Evolutionary conservation across 2,888 invertebrate genomes (phyloP), one percentile per base, ranked within the genome.

Genomic region (Philaethria dido): DNA sequence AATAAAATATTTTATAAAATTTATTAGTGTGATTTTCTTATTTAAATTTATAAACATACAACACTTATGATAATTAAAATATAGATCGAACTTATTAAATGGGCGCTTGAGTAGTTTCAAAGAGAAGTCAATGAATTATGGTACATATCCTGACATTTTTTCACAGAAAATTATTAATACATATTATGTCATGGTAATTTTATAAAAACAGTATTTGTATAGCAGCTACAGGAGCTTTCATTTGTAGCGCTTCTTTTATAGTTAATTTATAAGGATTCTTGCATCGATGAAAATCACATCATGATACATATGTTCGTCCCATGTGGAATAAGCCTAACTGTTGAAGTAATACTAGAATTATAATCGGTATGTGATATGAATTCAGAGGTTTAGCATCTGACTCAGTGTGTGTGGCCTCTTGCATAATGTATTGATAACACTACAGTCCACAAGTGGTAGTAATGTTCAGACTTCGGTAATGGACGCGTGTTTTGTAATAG

Each of bases 321-420:
- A 50, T 62, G 42, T 59, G 25, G 36, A 67, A 59, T 57, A 33
- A 45, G 48, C 42, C 57, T 50, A 62, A 62, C 36, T 42, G 57
- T 62, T 76, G 76, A 48, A 72, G 70, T 73, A 67, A 73, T 74
- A 75, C 77, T 78, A 75, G 79, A 79, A 80, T 81, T 73, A 78
- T 82, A 86, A 85, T 83, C 79, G 78, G 74, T 75, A 70, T 84
- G 83, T 82, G 83, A 80, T 78, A 73, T 77, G 85, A 84, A 84
- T 86, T 76, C 66, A 74, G 71, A 72, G 71, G 73, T 77, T 74
- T 71, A 71, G 57, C 59, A 14, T 59, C 20, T 25, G 22, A 42
- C 20, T 71, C 71, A 68, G 66, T 74, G 68, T 70, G 72, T 72
- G 70, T 55, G 74, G 77, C 50, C 44, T 47, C 22, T 44, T 55